A percentile compares a stretch with the other conserved stretches of the same genome.
Evolutionary conservation across 2,113 vertebrate species (phyloP).

Genomic region (Zosterops pallidus): DNA sequence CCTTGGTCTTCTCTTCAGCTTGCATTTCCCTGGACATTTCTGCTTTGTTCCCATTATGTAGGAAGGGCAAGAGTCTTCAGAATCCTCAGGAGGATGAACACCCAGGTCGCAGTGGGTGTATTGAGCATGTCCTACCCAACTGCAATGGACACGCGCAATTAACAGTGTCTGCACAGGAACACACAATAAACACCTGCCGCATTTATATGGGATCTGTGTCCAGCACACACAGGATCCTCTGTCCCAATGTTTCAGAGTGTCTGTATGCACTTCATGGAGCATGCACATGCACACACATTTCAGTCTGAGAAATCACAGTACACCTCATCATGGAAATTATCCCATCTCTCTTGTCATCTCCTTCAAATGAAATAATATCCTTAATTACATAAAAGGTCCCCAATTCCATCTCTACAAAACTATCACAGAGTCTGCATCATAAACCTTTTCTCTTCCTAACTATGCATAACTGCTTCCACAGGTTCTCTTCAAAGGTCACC

Average conservation of each 20-base stretch:
- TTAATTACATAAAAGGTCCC: not conserved
- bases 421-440: not conserved
- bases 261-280: not conserved
- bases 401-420: not conserved
- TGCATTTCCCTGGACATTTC: not conserved
- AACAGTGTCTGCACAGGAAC: not conserved
- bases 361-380: not conserved
- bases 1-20: not conserved
- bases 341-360: not conserved
- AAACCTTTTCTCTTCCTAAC: not conserved
- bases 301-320: not conserved
- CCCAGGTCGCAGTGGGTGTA: rapidly evolving
- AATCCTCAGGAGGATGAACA: not conserved
- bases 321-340: not conserved
- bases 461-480: not conserved
- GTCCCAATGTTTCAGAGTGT: not conserved
- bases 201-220: not conserved
- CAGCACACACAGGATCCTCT: rapidly evolving
- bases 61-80: not conserved
- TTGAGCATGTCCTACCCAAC: rapidly evolving
- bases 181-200: rapidly evolving
- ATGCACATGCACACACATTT: not conserved
- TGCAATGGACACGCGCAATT: rapidly evolving
- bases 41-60: not conserved
- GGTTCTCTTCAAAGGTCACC: not conserved